These are phyloP conservation scores for Melangyna quadrimaculata DNA, from an alignment of 2,888 invertebrate genomes.

Conservation along the genomic window DNA sequence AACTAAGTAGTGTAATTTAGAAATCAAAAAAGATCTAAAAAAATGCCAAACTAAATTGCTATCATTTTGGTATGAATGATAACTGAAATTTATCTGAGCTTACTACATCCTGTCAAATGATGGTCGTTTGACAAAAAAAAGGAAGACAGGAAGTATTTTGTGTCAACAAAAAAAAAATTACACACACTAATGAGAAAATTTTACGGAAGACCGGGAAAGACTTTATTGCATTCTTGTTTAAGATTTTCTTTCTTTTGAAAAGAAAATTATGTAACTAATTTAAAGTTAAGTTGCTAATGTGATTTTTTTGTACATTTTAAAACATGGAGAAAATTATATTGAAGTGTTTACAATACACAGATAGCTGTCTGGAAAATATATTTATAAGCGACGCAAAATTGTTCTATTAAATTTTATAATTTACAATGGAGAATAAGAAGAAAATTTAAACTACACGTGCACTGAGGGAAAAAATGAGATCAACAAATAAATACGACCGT, in stretches of 20 bases:
- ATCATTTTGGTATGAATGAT: not conserved
- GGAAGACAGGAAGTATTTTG: not conserved
- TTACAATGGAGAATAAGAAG: too few relatives aligned
- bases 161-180: not conserved
- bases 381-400: too few relatives aligned
- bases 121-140: not conserved
- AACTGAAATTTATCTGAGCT: not conserved
- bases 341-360: too few relatives aligned
- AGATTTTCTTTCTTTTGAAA: not conserved
- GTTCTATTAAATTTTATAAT: too few relatives aligned
- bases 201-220: not conserved
- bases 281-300: too few relatives aligned
- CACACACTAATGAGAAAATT: not conserved
- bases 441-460: too few relatives aligned
- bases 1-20: constrained; percentile 49
- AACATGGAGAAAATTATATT: not conserved
- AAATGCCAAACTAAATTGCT: constrained; percentile 41
- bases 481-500: too few relatives aligned
- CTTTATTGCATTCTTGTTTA: not conserved
- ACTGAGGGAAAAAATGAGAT: too few relatives aligned
- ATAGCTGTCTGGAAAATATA: too few relatives aligned
- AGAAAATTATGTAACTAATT: not conserved
- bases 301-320: too few relatives aligned
- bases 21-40: constrained; percentile 16
- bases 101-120: not conserved